Percentiles rank a stretch among this genome's conserved stretches.
These are phyloP conservation scores for Lapara coniferarum DNA, from an alignment of 2,888 invertebrate species.

Conservation along the genomic window DNA sequence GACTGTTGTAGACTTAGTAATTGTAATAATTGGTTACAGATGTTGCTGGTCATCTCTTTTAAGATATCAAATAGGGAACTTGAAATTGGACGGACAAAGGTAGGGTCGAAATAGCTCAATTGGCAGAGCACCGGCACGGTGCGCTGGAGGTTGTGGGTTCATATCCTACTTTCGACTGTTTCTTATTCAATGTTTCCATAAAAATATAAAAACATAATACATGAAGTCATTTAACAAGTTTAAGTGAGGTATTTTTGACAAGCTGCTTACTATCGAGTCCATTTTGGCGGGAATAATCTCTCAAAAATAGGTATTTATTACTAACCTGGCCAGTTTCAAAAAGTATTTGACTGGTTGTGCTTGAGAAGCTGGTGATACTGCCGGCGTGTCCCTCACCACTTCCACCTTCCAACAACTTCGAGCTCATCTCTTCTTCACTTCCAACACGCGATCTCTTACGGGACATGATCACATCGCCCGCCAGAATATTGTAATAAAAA, in stretches of 20 bases:
- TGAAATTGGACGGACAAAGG: too few species aligned
- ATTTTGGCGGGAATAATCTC: neutral
- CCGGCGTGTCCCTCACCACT: conserved; percentile 63
- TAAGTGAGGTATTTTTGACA: neutral
- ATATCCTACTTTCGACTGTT: too few species aligned
- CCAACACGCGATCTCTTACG: conserved; percentile 67
- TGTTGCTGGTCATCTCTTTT: too few species aligned
- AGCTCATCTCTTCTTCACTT: conserved; percentile 66
- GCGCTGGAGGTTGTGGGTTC: too few species aligned
- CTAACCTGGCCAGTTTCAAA: conserved; percentile 56
- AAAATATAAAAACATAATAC: too few species aligned
- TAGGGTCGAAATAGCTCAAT: too few species aligned
- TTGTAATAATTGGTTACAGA: too few species aligned
- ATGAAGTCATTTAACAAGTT: too few species aligned
- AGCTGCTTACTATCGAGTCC: neutral
- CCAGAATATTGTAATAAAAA: neutral
- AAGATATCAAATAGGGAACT: too few species aligned
- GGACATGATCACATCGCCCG: conserved; percentile 74
- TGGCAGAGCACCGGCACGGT: too few species aligned
- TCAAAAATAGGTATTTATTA: conserved; percentile 23
- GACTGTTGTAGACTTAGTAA: too few species aligned
- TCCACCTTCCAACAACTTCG: conserved; percentile 57
- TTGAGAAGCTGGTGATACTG: conserved; percentile 59
- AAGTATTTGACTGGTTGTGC: conserved; percentile 50
- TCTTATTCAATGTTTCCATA: too few species aligned